A percentile compares a stretch with the other conserved stretches of the same genome.
Evolutionary conservation across 2,797 vertebrate genomes (phyloP).

Genomic region (Trematomus bernacchii): DNA sequence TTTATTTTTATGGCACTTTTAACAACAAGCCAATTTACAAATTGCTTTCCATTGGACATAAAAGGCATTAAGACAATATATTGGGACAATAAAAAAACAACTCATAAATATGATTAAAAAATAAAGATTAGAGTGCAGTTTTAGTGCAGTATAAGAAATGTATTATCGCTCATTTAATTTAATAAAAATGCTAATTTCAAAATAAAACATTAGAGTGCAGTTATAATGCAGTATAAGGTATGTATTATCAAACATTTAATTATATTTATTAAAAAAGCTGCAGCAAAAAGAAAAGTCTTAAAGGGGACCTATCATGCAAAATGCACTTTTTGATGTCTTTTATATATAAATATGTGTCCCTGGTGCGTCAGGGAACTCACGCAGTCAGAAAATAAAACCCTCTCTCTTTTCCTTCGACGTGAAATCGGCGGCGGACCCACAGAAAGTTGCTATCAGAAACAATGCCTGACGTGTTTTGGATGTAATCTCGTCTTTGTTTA

Average conservation of each 20-base stretch:
- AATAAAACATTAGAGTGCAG: background rate
- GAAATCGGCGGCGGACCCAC: too few species aligned
- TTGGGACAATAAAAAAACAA: background rate
- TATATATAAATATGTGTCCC: too few species aligned
- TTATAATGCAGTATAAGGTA: background rate
- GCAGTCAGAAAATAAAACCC: too few species aligned
- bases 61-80: background rate
- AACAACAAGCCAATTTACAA: background rate
- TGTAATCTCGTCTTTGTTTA: too few species aligned
- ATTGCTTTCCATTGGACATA: background rate
- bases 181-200: background rate
- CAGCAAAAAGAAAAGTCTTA: background rate
- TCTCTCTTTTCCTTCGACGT: too few species aligned
- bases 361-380: too few species aligned
- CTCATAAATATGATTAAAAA: background rate
- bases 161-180: background rate
- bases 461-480: too few species aligned
- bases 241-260: background rate
- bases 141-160: background rate
- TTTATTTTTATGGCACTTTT: background rate
- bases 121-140: background rate
- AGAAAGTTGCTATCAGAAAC: too few species aligned
- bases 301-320: too few species aligned
- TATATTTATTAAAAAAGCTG: background rate
- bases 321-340: too few species aligned